phyloP scores from a whole-genome alignment of 2,888 invertebrate genomes.

The Dusona sp. region DNA sequence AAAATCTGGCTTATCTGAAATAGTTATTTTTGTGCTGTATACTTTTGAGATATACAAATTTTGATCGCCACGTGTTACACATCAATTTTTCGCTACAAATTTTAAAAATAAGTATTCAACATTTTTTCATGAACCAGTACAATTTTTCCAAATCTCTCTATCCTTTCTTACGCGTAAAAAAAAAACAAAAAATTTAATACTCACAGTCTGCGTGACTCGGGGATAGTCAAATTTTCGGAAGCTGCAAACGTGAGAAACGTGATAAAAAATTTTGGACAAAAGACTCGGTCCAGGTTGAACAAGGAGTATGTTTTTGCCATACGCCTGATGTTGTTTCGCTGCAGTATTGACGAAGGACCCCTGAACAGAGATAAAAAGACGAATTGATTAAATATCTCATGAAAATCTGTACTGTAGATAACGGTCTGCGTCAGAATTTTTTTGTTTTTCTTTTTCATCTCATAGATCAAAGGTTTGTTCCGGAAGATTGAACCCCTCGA shows the following conservation, averaged over 20 bases:
- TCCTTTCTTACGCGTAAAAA: not conserved
- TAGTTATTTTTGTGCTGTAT: not conserved
- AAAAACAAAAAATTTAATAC: slow-evolving; percentile 57
- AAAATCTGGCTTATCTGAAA: not conserved
- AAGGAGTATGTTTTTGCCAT: slow-evolving; percentile 86
- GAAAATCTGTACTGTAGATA: not conserved
- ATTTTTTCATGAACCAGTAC: not conserved
- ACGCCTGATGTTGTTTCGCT: slow-evolving; percentile 82
- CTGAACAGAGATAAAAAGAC: slow-evolving; percentile 82
- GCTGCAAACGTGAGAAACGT: slow-evolving; percentile 89
- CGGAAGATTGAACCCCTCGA: not conserved
- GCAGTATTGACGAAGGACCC: slow-evolving; percentile 88
- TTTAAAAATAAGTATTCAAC: not conserved
- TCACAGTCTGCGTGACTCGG: slow-evolving; percentile 87
- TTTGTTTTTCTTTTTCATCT: not conserved
- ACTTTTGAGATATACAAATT: not conserved
- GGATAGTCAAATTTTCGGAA: slow-evolving; percentile 89
- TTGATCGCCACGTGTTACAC: not conserved
- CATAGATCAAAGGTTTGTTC: not conserved
- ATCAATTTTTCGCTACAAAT: not conserved
- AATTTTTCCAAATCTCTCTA: slow-evolving; percentile 1
- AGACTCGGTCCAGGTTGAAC: slow-evolving; percentile 86
- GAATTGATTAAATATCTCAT: slow-evolving; percentile 1
- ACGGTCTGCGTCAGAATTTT: not conserved
- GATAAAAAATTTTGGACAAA: slow-evolving; percentile 81